These are phyloP conservation scores for Cebus imitator DNA, from an alignment of 2,113 vertebrate species.

Conservation along the genomic window DNA sequence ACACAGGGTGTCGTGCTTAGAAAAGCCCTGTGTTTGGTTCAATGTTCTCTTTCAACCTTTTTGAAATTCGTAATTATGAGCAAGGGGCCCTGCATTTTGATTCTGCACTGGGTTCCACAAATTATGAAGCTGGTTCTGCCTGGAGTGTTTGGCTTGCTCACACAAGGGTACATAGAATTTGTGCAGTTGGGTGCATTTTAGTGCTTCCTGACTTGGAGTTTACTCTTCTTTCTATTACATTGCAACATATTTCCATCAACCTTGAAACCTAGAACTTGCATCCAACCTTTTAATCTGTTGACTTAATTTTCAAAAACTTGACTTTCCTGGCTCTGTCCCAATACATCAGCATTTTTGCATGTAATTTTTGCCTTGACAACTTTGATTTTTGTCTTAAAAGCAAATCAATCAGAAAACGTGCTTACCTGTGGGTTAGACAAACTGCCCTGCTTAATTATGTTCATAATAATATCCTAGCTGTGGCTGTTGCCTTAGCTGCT, in stretches of 20 bases:
- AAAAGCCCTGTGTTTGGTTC: background rate
- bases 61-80: background rate
- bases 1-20: background rate
- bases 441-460: slow-evolving; percentile 48
- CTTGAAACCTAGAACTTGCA: background rate
- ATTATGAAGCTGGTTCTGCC: background rate
- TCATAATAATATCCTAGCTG: slow-evolving; percentile 58
- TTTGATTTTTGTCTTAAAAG: slow-evolving; percentile 67
- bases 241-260: background rate
- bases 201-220: background rate
- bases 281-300: background rate
- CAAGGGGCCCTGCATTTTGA: background rate
- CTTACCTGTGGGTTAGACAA: slow-evolving; percentile 57
- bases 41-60: background rate
- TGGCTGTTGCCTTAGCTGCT: slow-evolving; percentile 41
- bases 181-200: background rate
- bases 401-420: slow-evolving; percentile 58
- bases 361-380: background rate
- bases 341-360: background rate
- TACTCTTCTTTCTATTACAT: background rate
- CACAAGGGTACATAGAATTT: background rate
- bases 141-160: background rate
- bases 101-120: background rate
- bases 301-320: slow-evolving; percentile 18
- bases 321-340: slow-evolving; percentile 23